Conservation (phyloP, 1,140 invertebrate species). For the Condylostylus longicornis region DNA sequence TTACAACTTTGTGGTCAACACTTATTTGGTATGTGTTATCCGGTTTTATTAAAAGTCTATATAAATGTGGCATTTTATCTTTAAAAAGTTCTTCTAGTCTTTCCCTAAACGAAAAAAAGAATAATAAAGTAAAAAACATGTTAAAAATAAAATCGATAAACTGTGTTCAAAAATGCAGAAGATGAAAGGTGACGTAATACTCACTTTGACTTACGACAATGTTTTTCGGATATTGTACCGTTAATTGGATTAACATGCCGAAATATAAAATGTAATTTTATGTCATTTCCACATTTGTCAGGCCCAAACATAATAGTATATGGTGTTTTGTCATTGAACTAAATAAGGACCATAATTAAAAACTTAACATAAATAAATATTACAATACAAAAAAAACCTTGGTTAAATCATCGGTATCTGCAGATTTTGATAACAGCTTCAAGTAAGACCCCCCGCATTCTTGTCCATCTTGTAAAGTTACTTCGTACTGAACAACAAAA, state of each 20-base stretch:
- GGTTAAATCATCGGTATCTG: slow-evolving; percentile 54
- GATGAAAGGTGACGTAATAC: slow-evolving; percentile 9
- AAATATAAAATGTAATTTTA: slow-evolving; percentile 97
- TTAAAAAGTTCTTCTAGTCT: slow-evolving; percentile 79
- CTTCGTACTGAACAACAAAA: slow-evolving; percentile 89
- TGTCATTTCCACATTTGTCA: slow-evolving; percentile 94
- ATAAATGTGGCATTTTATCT: slow-evolving; percentile 91
- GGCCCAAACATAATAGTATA: slow-evolving; percentile 99
- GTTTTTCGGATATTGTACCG: slow-evolving; percentile 75
- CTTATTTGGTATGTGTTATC: slow-evolving; percentile 68
- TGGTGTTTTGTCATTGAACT: slow-evolving; percentile 90
- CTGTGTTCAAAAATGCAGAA: slow-evolving; percentile 1
- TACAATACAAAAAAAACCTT: too few species aligned
- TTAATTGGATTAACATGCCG: slow-evolving; percentile 89
- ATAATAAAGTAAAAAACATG: slow-evolving; percentile 8
- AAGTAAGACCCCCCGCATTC: slow-evolving; percentile 98
- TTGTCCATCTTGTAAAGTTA: slow-evolving; percentile 80
- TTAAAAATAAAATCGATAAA: slow-evolving; percentile 7
- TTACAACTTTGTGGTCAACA: slow-evolving; percentile 63
- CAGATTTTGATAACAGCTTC: slow-evolving; percentile 66
- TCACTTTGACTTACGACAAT: slow-evolving; percentile 73
- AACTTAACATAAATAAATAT: neutral
- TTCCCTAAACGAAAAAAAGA: slow-evolving; percentile 32
- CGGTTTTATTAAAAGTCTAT: slow-evolving; percentile 74
- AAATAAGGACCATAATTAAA: neutral